Evolutionary conservation across 1,140 invertebrate species (phyloP).

Genomic region (Halictus rubicundus): DNA sequence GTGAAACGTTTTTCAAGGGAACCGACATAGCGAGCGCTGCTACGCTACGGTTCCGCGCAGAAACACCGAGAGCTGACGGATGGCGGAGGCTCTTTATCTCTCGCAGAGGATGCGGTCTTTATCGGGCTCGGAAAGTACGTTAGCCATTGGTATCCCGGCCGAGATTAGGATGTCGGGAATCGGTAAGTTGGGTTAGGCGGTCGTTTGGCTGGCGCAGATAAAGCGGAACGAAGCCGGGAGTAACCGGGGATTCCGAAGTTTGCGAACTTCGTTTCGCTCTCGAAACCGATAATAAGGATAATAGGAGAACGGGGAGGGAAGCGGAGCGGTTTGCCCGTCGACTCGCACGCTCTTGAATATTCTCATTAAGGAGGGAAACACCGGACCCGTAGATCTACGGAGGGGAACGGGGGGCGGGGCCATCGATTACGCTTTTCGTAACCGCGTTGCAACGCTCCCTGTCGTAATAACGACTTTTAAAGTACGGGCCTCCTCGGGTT

Average conservation of each 20-base stretch:
- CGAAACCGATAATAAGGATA: constrained; percentile 60
- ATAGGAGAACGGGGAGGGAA: constrained; percentile 23
- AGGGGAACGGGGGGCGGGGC: not conserved
- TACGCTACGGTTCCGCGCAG: not conserved
- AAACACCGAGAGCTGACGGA: constrained; percentile 51
- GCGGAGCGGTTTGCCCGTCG: not conserved
- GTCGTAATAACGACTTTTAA: constrained; percentile 33
- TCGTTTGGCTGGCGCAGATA: constrained; percentile 60
- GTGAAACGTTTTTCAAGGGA: constrained; percentile 54
- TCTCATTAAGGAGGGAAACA: not conserved
- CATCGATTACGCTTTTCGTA: constrained; percentile 3
- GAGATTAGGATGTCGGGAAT: constrained; percentile 66
- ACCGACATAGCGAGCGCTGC: not conserved
- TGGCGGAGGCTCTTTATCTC: constrained; percentile 62
- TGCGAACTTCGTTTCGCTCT: constrained; percentile 56
- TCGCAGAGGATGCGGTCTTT: constrained; percentile 63
- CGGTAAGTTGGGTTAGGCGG: constrained; percentile 57
- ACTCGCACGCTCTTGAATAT: constrained; percentile 33
- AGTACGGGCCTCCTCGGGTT: not conserved
- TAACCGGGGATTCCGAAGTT: constrained; percentile 50
- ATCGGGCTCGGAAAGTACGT: constrained; percentile 61
- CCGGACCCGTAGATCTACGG: not conserved
- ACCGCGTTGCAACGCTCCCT: not conserved
- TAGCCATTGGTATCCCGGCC: constrained; percentile 57
- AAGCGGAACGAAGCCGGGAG: constrained; percentile 56